These are phyloP conservation scores for Microplitis manilae DNA, from an alignment of 2,888 invertebrate species.

Conservation along the genomic window DNA sequence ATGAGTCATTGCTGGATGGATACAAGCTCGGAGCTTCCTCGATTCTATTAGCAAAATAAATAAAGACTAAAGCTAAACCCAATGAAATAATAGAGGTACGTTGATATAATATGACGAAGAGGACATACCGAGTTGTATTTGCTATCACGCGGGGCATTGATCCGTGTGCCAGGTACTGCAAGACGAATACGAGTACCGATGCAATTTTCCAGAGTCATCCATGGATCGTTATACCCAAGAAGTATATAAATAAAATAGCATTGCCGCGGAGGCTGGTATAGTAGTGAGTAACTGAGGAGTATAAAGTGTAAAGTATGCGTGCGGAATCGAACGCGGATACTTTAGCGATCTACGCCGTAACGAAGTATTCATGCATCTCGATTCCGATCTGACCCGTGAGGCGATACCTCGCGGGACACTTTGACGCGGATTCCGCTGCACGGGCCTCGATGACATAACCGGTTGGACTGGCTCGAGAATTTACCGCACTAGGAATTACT, in stretches of 20 bases:
- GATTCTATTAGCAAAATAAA: background rate
- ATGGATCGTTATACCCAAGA: slow-evolving; percentile 58
- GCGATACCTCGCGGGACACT: slow-evolving; percentile 28
- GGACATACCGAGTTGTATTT: background rate
- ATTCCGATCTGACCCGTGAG: slow-evolving; percentile 51
- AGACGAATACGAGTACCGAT: slow-evolving; percentile 17
- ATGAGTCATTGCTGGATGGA: background rate
- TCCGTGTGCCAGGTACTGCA: slow-evolving; percentile 9
- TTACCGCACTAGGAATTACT: slow-evolving; percentile 4
- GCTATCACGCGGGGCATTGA: background rate
- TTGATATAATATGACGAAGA: slow-evolving; percentile 2
- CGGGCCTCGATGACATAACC: slow-evolving; percentile 13
- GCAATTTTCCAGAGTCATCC: slow-evolving; percentile 54
- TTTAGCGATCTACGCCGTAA: slow-evolving; percentile 46
- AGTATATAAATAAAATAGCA: slow-evolving; percentile 44
- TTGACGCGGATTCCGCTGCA: slow-evolving; percentile 21
- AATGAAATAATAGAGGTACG: background rate
- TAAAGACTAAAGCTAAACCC: background rate
- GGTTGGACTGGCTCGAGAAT: slow-evolving; percentile 12
- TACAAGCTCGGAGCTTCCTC: background rate
- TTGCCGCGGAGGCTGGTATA: slow-evolving; percentile 36
- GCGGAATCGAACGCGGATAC: slow-evolving; percentile 32
- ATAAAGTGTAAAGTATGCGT: slow-evolving; percentile 34
- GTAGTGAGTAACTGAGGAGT: slow-evolving; percentile 48
- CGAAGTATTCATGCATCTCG: slow-evolving; percentile 58